phyloP scores from a whole-genome alignment of 2,888 invertebrate species.

The Zootermopsis nevadensis region DNA sequence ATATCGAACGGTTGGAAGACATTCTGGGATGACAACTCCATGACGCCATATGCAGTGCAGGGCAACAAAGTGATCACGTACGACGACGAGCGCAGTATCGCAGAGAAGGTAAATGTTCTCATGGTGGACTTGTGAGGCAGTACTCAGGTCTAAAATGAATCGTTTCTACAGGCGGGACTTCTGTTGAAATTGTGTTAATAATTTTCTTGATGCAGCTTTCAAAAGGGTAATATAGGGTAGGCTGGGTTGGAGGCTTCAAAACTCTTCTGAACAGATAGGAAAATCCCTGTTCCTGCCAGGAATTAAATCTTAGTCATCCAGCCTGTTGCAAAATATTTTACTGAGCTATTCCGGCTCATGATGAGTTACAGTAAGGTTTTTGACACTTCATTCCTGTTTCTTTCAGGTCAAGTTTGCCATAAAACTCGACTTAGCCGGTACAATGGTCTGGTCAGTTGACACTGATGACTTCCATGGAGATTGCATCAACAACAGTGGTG shows the following conservation, averaged over 20 bases:
- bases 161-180: too few species aligned
- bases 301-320: background rate
- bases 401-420: constrained; percentile 66
- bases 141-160: too few species aligned
- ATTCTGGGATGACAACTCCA: constrained; percentile 76
- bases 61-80: constrained; percentile 78
- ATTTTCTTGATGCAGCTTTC: too few species aligned
- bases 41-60: constrained; percentile 73
- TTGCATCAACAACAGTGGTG: constrained; percentile 62
- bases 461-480: constrained; percentile 86
- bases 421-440: constrained; percentile 76
- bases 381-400: background rate
- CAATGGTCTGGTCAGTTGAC: constrained; percentile 91
- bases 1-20: constrained; percentile 67
- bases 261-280: too few species aligned
- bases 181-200: too few species aligned
- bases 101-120: constrained; percentile 75
- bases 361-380: too few species aligned
- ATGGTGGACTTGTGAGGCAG: background rate
- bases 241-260: too few species aligned
- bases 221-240: too few species aligned
- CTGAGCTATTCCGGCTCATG: too few species aligned
- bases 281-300: background rate
- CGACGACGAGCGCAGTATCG: constrained; percentile 80
- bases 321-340: too few species aligned